These are phyloP conservation scores for Hirundo rustica DNA, from an alignment of 2,797 vertebrate species.

Conservation along the genomic window DNA sequence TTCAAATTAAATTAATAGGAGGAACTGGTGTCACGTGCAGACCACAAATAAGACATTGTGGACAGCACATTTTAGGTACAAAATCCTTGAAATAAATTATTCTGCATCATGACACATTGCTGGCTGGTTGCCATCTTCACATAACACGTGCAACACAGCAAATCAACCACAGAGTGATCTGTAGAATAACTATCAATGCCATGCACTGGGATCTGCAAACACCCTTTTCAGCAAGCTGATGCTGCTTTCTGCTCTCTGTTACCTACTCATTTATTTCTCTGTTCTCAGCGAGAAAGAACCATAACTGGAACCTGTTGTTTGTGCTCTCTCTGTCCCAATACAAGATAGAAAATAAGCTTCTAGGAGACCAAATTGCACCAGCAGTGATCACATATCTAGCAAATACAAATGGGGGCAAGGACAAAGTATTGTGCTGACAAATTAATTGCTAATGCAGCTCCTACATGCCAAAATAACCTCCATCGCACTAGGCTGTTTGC, in stretches of 20 bases:
- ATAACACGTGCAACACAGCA: neutral
- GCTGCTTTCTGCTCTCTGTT: neutral
- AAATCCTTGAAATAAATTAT: slow-evolving; percentile 3
- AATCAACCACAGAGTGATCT: neutral
- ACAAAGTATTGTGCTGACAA: neutral
- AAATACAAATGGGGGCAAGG: rapidly evolving
- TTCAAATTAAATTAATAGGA: slow-evolving; percentile 1
- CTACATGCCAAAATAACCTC: neutral
- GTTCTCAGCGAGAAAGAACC: neutral
- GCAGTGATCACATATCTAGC: neutral
- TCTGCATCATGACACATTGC: neutral
- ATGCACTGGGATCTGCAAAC: neutral
- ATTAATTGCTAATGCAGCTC: neutral
- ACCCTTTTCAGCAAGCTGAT: neutral
- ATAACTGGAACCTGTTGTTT: neutral
- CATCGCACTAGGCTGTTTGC: neutral
- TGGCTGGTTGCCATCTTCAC: neutral
- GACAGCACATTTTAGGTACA: neutral
- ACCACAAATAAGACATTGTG: neutral
- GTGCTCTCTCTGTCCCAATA: neutral
- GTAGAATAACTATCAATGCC: neutral
- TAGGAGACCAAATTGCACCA: neutral
- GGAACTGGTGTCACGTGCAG: neutral
- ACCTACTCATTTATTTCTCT: neutral
- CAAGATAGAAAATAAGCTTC: neutral